A percentile compares a stretch with the other conserved stretches of the same genome.
Evolutionary conservation across 2,797 vertebrate species (phyloP).

Genomic region (Neomorphus geoffroyi): DNA sequence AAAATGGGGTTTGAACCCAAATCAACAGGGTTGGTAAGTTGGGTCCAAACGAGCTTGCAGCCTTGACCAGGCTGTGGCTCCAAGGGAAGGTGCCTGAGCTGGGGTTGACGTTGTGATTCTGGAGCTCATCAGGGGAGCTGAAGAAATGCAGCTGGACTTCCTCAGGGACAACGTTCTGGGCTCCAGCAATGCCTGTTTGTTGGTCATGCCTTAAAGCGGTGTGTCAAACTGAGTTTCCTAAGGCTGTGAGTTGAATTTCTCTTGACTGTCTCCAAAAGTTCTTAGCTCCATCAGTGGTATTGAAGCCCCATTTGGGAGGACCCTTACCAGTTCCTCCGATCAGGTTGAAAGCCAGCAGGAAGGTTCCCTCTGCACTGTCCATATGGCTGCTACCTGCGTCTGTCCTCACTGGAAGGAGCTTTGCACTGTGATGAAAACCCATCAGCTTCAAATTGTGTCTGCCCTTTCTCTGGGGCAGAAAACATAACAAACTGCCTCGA

Average conservation of each 20-base stretch:
- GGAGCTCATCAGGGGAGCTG: neutral
- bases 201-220: neutral
- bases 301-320: neutral
- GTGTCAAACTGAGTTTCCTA: neutral
- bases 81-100: neutral
- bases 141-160: neutral
- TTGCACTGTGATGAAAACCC: neutral
- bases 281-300: neutral
- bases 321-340: neutral
- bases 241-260: neutral
- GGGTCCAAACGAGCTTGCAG: neutral
- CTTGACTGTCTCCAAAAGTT: neutral
- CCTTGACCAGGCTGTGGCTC: neutral
- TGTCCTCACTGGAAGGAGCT: neutral
- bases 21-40: neutral
- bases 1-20: neutral
- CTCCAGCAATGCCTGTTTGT: neutral
- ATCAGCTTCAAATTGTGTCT: neutral
- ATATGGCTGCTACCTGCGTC: rapidly evolving
- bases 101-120: neutral
- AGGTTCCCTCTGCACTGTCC: too few species aligned
- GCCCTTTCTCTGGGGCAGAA: neutral
- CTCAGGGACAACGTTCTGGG: neutral
- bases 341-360: neutral
- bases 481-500: neutral